Conservation (phyloP, 2,797 vertebrate species). For the Limosa lapponica region DNA sequence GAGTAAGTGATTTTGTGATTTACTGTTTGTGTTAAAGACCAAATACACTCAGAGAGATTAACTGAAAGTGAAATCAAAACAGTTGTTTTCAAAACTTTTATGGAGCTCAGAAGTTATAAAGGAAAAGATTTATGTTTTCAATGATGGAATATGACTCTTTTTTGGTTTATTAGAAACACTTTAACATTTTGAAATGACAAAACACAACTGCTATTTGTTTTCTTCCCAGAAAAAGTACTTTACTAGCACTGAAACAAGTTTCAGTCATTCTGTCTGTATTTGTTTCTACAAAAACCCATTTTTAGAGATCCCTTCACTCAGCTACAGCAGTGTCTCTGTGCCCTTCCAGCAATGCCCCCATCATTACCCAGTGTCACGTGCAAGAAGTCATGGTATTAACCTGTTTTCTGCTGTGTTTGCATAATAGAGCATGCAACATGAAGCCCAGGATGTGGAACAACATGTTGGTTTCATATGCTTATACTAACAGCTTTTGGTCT, state of each 20-base stretch:
- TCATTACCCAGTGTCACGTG: background rate
- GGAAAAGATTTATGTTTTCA: background rate
- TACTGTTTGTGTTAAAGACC: background rate
- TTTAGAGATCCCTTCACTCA: background rate
- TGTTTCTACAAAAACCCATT: background rate
- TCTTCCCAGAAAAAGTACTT: background rate
- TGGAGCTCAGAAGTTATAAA: background rate
- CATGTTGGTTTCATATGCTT: background rate
- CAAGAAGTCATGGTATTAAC: background rate
- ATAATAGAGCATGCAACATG: background rate
- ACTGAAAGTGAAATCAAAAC: background rate
- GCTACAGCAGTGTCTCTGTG: background rate
- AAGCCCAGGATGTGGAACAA: background rate
- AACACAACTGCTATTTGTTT: background rate
- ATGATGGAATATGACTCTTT: background rate
- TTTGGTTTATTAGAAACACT: background rate
- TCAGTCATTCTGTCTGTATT: background rate
- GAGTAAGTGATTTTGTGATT: background rate
- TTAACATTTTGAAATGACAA: background rate
- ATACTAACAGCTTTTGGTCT: background rate
- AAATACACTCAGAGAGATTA: background rate
- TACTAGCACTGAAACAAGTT: background rate
- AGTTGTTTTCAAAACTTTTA: background rate
- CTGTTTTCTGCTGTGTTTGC: background rate
- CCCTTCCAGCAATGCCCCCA: background rate